Evolutionary conservation across 2,113 vertebrate species (phyloP).

Genomic region (Halcyon malimbica): DNA sequence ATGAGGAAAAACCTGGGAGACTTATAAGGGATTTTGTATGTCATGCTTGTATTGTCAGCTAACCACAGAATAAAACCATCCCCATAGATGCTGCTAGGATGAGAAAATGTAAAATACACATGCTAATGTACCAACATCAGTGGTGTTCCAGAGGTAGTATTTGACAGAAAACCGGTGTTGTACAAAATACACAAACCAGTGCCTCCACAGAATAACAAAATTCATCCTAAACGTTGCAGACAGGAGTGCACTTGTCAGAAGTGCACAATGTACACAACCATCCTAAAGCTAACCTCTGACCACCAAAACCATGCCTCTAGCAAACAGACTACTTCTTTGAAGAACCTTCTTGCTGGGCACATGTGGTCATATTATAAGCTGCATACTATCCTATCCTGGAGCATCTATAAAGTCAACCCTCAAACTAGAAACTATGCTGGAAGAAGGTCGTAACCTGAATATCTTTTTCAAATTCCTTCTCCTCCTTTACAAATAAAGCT

Average conservation of each 20-base stretch:
- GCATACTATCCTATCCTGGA: neutral
- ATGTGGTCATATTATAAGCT: neutral
- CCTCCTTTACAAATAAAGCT: neutral
- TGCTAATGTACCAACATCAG: neutral
- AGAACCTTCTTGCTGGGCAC: neutral
- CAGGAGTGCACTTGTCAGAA: neutral
- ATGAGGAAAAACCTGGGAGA: neutral
- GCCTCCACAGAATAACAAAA: neutral
- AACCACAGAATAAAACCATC: neutral
- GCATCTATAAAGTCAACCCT: neutral
- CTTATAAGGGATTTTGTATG: neutral
- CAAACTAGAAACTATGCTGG: neutral
- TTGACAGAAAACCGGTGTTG: neutral
- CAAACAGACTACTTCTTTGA: neutral
- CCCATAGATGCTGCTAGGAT: neutral
- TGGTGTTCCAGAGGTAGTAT: neutral
- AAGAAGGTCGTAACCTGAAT: neutral
- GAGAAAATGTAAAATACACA: neutral
- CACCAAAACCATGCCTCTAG: neutral
- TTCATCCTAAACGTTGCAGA: neutral
- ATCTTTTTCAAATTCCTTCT: neutral
- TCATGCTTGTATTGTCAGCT: neutral
- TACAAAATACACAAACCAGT: neutral
- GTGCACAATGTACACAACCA: neutral
- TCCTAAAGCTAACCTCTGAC: neutral